Evolutionary conservation across 37 sponge, comb jelly and placozoan genomes (phyloP), one percentile per base, ranked within the genome.

Genomic region (Ianthella basta): DNA sequence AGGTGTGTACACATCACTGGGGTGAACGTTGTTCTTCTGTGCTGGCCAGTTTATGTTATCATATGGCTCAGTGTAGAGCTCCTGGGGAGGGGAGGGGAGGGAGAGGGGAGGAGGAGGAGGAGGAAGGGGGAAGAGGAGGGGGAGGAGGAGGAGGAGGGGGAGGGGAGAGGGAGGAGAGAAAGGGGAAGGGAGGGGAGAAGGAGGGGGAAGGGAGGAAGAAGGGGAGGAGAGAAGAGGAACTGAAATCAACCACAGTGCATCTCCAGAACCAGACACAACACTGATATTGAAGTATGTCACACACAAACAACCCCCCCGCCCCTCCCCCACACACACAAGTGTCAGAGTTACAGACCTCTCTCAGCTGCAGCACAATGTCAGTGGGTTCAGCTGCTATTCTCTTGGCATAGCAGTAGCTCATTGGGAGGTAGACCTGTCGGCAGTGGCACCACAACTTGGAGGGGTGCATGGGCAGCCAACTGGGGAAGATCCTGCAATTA

Each of bases 361-460:
- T 86, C 0, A 95, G 90, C 56, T 84, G 80, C 23, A 29, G 15
- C 23, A 91, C 87, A 39, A 94, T 25, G 15, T 72, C 36, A 18
- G 88, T 59, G n/a, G 60, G 80, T 29, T 66, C 37, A 29, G 85
- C 92, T 27, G 63, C 13, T 39, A 96, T 15, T n/a, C 86, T 79
- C 1, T 70, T 70, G 30, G 90, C 94, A 86, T 91, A 96, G 82
- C 94, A 94, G 88, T 89, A 96, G 19, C 93, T 92, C 97, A 96
- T 96, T 19, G 97, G 97, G 0, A 96, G 86, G 66, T 96, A 96
- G 29, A 96, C 94, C 89, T 95, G 96, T 84, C 96, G 44, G 81
- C 96, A 95, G 83, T 95, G 96, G 40, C 96, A 95, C 96, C 96
- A 95, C 91, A 93, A 77, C 36, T 80, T 87, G n/a, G 93, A 92